Base-by-base conservation (phyloP, 2,113 vertebrate genomes). In the Tretioscincus oriximinensis region DNA sequence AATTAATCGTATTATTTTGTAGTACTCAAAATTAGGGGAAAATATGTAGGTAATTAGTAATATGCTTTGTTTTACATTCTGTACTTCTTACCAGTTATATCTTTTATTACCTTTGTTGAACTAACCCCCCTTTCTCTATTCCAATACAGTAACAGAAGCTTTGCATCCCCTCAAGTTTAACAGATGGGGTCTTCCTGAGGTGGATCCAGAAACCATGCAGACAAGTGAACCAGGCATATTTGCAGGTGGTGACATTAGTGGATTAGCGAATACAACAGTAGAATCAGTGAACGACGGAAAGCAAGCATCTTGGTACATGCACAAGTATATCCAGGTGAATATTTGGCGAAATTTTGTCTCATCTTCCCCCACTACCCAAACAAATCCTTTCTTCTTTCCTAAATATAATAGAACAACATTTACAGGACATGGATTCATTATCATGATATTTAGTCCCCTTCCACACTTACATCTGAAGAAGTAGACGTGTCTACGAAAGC, bases 211-310 rank as follows among this genome's bases (percentile, higher is more conserved):
- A 84, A 99, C 96, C 2, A 98, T 99, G 98, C 97, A 97, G 89
- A 97, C 97, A 86, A 99, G 96, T 45, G 97, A 98, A 78, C 93
- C 96, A 45, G 97, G 98, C 96, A 96, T 98, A 76, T 99, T 98
- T 90, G 97, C 96, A 76, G 98, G 97, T 2, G 98, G 98, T 45
- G 98, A 99, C 78, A 9, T 98, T 11, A 95, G 93, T 21, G 97
- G 97, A 51, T 71, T 96, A 85, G 97, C 98, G 29, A 98, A 97
- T 86, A 99, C 98, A 20, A 96, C 97, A 0, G 98, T 99, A 78
- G 98, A 99, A 81, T 98, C 98, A 0, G 97, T 98, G 51, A 99
- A 98, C 21, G 97, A 98, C 77, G 98, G 98, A 81, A 99, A 99
- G 82, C 97, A 98, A 78, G 97, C 98, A 35, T 97, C 97, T 11